Evolutionary conservation across 1,140 invertebrate species (phyloP).

Genomic region (Heliconius eleuchia): DNA sequence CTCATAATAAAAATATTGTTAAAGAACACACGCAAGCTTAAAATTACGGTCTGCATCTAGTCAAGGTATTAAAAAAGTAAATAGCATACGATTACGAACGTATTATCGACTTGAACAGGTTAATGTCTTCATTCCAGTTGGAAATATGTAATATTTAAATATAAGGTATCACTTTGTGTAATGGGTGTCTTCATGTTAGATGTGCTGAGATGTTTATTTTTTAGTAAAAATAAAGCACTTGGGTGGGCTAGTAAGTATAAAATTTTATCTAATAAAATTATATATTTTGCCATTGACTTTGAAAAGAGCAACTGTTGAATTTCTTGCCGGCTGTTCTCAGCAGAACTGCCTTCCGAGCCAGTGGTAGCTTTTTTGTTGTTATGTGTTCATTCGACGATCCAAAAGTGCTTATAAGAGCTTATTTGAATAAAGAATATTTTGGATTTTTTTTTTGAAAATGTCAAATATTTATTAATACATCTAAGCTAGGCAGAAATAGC

Average conservation of each 20-base stretch:
- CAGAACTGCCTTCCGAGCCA: too few species aligned
- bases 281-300: too few species aligned
- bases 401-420: too few species aligned
- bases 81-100: neutral
- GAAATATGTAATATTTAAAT: neutral
- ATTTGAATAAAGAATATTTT: too few species aligned
- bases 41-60: neutral
- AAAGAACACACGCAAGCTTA: neutral
- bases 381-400: too few species aligned
- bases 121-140: conserved; percentile 9
- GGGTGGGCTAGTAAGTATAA: neutral
- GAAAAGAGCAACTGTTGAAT: too few species aligned
- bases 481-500: too few species aligned
- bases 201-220: neutral
- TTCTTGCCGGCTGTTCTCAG: too few species aligned
- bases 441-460: too few species aligned
- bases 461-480: too few species aligned
- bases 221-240: neutral
- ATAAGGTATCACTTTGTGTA: neutral
- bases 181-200: neutral
- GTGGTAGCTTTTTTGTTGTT: too few species aligned
- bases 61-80: neutral
- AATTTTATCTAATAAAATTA: too few species aligned
- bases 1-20: neutral
- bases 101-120: conserved; percentile 6